Percentiles rank a stretch among this genome's conserved stretches.
phyloP scores from a whole-genome alignment of 2,797 vertebrate genomes.

The Phataginus tetradactyla region DNA sequence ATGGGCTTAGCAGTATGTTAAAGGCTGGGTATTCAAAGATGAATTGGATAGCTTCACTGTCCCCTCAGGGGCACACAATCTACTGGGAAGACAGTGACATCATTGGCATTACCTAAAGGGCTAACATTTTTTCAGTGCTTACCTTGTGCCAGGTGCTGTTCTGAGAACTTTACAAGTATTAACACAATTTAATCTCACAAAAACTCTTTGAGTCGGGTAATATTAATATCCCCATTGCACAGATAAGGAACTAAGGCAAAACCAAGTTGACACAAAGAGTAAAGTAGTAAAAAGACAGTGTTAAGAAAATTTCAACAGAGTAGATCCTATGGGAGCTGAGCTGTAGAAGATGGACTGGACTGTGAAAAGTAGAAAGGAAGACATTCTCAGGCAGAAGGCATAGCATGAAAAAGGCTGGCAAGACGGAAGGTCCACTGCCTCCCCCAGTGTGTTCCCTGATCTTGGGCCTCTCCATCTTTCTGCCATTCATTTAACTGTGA shows the following conservation, averaged over 20 bases:
- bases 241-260: neutral
- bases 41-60: neutral
- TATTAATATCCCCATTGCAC: neutral
- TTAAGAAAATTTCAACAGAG: neutral
- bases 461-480: neutral
- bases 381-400: neutral
- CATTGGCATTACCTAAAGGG: neutral
- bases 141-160: neutral
- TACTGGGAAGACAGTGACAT: neutral
- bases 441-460: neutral
- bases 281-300: neutral
- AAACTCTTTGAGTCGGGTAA: neutral
- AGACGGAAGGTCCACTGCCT: neutral
- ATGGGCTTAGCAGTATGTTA: neutral
- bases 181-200: conserved; percentile 15
- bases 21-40: neutral
- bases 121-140: neutral
- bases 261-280: neutral
- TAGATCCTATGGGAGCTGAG: neutral
- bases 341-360: neutral
- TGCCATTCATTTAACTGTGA: neutral
- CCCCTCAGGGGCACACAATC: neutral
- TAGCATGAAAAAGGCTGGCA: neutral
- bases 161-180: neutral
- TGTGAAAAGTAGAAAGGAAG: neutral